Conservation (phyloP, 2,797 vertebrate genomes). For the Petrocephalus schoutedeni region DNA sequence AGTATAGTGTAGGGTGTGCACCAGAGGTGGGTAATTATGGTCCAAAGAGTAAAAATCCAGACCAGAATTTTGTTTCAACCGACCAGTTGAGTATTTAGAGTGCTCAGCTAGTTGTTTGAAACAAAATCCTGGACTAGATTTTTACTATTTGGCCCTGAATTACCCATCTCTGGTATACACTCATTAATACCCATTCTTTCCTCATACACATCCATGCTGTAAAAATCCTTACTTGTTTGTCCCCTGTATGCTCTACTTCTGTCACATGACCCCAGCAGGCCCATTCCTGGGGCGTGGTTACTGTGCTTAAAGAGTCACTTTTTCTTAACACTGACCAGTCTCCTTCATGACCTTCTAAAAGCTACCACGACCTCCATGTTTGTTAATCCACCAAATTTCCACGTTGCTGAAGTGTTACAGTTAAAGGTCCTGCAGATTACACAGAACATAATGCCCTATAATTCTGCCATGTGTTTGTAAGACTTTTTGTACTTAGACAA, state of each 20-base stretch:
- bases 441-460: constrained; percentile 34
- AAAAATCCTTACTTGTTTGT: neutral
- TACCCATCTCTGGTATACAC: neutral
- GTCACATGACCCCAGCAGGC: neutral
- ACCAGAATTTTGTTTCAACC: no score
- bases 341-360: neutral
- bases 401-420: neutral
- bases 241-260: neutral
- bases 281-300: neutral
- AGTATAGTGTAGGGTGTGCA: neutral
- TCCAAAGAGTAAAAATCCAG: no score
- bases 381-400: neutral
- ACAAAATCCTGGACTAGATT: no score
- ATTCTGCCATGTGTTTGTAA: constrained; percentile 64
- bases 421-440: neutral
- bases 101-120: no score
- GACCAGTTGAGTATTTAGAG: no score
- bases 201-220: neutral
- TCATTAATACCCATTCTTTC: neutral
- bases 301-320: neutral
- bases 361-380: neutral
- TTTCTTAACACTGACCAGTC: neutral
- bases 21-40: no score
- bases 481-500: constrained; percentile 67
- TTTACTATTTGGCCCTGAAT: no score